Conservation (phyloP, 1,140 invertebrate genomes). For the Neoseiulus cucumeris region DNA sequence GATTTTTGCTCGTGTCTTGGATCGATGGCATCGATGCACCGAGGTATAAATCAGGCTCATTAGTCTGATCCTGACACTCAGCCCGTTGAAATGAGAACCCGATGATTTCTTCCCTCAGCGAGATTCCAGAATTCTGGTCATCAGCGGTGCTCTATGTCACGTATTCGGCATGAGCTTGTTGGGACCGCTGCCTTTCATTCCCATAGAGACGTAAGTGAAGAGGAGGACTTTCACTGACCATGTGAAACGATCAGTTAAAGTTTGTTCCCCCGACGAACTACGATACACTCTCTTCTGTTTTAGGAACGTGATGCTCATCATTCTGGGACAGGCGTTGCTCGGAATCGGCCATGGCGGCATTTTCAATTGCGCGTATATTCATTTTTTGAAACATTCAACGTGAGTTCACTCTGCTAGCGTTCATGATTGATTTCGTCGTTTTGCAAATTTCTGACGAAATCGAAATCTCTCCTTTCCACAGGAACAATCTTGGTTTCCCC, state of each 20-base stretch:
- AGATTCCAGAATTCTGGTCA: background rate
- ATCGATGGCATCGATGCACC: too few species aligned
- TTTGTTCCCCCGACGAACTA: too few species aligned
- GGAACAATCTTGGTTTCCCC: background rate
- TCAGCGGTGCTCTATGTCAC: background rate
- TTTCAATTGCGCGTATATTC: background rate
- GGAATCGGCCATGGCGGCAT: background rate
- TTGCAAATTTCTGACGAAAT: too few species aligned
- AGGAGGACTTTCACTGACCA: too few species aligned
- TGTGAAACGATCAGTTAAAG: too few species aligned
- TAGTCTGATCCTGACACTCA: too few species aligned
- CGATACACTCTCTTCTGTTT: background rate
- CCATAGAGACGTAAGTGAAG: background rate
- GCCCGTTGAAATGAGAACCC: too few species aligned
- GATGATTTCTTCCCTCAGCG: background rate
- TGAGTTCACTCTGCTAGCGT: background rate
- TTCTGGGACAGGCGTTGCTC: background rate
- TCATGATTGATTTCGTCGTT: too few species aligned
- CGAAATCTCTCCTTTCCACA: too few species aligned
- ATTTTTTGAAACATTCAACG: background rate
- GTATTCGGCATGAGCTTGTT: background rate
- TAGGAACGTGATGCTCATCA: background rate
- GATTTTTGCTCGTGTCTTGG: too few species aligned
- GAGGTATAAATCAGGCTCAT: too few species aligned
- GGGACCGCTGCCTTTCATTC: background rate